Evolutionary conservation across 2,113 vertebrate species (phyloP), one percentile per base, ranked within the genome.

Genomic region (Corythornis vintsioides): DNA sequence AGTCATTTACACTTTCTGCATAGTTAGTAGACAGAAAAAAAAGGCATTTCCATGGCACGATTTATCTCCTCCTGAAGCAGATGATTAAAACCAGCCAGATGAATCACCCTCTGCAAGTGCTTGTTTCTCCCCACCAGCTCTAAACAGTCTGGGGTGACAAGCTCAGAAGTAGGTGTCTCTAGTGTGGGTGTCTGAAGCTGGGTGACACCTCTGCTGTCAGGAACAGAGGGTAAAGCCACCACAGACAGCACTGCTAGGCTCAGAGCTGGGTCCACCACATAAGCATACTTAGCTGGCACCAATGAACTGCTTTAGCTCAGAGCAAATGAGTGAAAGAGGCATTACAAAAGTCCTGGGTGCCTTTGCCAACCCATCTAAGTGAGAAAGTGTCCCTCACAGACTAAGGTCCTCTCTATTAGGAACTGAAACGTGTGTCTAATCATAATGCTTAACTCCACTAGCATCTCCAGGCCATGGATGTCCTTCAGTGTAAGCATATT

Each of bases 1-100:
- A 88, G 92, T 43, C 60, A 94, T 95, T 95, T 96, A 95, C 92
- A 94, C 95, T 91, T 95, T 88, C 69, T 88, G 95, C 79, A 94
- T 80, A 95, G 94, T 56, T 90, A 95, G 83, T 88, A 96, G 95
- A 96, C 85, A 94, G 85, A 88, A 95, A 93, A 64, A 63, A 92
- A 89, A 94, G 89, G 77, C 82, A 95, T 88, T 96, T 92, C 83
- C 93, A 95, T 56, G 93, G 92, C 85, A 95, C 13, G 24, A 94
- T 90, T 95, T 95, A 74, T 77, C 92, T 92, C 79, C 63, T 92
- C 22, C 72, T 56, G 40, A 96, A 88, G 94, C 0, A 91, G 79
- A 91, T 20, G 57, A 91, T 86, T 93, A 93, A 92, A 92, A 87
- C 10, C 25, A 95, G 85, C 88, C 85, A 77, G 79, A 96, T 96